These are phyloP conservation scores for Vanessa atalanta DNA, from an alignment of 1,140 invertebrate genomes.

Conservation along the genomic window DNA sequence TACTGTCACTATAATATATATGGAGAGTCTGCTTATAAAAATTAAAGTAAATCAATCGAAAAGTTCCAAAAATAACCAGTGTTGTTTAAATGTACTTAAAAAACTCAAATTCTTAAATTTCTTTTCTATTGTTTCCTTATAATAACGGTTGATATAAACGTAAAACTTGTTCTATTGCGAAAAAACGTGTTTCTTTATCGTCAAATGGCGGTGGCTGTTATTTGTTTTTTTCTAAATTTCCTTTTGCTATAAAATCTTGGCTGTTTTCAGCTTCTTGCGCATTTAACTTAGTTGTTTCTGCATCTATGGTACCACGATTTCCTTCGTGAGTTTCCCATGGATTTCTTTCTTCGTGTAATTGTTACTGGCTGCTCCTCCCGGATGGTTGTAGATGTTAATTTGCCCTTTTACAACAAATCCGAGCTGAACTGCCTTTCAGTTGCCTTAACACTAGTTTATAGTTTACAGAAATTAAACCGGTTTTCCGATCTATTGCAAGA, in stretches of 20 bases:
- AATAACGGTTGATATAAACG: constrained; percentile 80
- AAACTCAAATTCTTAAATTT: constrained; percentile 77
- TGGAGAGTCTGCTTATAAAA: constrained; percentile 79
- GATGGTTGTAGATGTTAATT: constrained; percentile 75
- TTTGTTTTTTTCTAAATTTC: constrained; percentile 72
- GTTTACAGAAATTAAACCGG: constrained; percentile 74
- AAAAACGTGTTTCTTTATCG: constrained; percentile 81
- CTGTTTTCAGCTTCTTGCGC: constrained; percentile 70
- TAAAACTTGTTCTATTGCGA: constrained; percentile 81
- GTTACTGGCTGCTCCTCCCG: constrained; percentile 62
- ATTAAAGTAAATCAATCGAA: constrained; percentile 74
- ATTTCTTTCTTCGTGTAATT: constrained; percentile 57
- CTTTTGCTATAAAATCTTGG: constrained; percentile 76
- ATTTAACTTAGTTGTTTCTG: constrained; percentile 72
- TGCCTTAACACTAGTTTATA: constrained; percentile 77
- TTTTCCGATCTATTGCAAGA: constrained; percentile 62
- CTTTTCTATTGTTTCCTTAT: constrained; percentile 80
- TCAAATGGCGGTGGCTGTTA: constrained; percentile 76
- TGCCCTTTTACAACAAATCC: constrained; percentile 75
- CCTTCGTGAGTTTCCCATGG: constrained; percentile 56
- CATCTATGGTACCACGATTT: constrained; percentile 64
- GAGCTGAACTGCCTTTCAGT: constrained; percentile 70
- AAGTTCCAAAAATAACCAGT: constrained; percentile 80
- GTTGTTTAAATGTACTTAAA: constrained; percentile 80
- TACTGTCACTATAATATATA: constrained; percentile 79